These are phyloP conservation scores for Geopemphigus sp. DNA, from an alignment of 1,140 invertebrate genomes.

Conservation along the genomic window DNA sequence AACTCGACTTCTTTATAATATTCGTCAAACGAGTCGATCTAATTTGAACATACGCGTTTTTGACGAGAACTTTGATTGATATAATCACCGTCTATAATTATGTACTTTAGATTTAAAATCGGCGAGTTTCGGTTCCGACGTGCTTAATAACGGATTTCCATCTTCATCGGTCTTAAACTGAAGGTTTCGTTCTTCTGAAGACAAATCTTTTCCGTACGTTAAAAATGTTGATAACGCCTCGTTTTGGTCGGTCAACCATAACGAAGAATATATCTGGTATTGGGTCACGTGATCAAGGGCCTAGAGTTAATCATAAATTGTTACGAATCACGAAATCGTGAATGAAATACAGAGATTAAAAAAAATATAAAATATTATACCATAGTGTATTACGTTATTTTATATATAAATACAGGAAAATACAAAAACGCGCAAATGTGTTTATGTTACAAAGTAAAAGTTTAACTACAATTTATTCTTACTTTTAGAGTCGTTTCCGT, in stretches of 20 bases:
- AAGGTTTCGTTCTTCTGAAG: conserved; percentile 60
- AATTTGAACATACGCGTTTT: too few relatives aligned
- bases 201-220: conserved; percentile 64
- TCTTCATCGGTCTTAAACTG: conserved; percentile 58
- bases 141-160: conserved; percentile 56
- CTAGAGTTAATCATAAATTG: conserved; percentile 44
- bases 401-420: too few relatives aligned
- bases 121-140: conserved; percentile 59
- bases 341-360: too few relatives aligned
- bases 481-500: background rate
- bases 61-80: too few relatives aligned
- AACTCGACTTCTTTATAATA: conserved; percentile 61
- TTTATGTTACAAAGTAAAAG: too few relatives aligned
- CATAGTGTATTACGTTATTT: too few relatives aligned
- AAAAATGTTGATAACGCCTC: conserved; percentile 67
- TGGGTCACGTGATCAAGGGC: conserved; percentile 51
- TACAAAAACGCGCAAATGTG: too few relatives aligned
- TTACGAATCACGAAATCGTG: too few relatives aligned
- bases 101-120: conserved; percentile 64
- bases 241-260: conserved; percentile 67
- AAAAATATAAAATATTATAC: too few relatives aligned
- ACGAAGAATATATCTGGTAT: conserved; percentile 58
- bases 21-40: conserved; percentile 65
- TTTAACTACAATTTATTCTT: background rate
- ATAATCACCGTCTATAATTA: background rate